Evolutionary conservation across 2,113 vertebrate species (phyloP), one percentile per base, ranked within the genome.

Genomic region (Morone chrysops): DNA sequence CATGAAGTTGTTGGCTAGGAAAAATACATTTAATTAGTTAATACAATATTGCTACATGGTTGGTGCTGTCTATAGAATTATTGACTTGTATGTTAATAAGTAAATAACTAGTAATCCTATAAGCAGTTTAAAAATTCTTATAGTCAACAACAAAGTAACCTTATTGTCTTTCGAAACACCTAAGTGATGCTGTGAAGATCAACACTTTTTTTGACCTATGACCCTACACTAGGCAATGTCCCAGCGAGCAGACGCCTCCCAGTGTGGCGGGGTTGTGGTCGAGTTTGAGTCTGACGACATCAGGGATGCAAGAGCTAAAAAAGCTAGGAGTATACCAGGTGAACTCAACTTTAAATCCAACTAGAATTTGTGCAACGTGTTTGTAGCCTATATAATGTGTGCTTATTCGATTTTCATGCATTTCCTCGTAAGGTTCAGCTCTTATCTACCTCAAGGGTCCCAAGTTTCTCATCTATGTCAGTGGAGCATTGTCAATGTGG

Each of bases 401-500:
- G 53, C 63, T 78, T 25, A 68, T 71, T 71, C 6, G 3, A 53
- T 73, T 70, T 68, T 65, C 18, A 31, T 75, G 48, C 41, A 9
- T 89, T 87, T 87, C 63, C 59, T 93, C 85, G 40, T 71, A 85
- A 96, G 94, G 91, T 90, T 88, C 91, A 92, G 90, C 91, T 73
- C 67, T 96, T 71, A 92, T 93, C 90, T 94, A 95, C 83, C 80
- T 96, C 70, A 89, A 77, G 78, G 94, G 95, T 86, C 94, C 92
- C 83, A 95, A 94, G 85, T 94, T 96, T 92, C 94, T 94, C 80
- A 94, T 95, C 88, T 97, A 95, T 8, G 54, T 78, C 45, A 96
- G 92, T 92, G 95, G 94, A 92, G 94, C 94, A 12, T 92, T 96
- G 88, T 96, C 95, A 57, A 94, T 94, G 93, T 95, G 95, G 93